Conservation (phyloP, 1,140 invertebrate species). For the Schmidtea mediterranea region DNA sequence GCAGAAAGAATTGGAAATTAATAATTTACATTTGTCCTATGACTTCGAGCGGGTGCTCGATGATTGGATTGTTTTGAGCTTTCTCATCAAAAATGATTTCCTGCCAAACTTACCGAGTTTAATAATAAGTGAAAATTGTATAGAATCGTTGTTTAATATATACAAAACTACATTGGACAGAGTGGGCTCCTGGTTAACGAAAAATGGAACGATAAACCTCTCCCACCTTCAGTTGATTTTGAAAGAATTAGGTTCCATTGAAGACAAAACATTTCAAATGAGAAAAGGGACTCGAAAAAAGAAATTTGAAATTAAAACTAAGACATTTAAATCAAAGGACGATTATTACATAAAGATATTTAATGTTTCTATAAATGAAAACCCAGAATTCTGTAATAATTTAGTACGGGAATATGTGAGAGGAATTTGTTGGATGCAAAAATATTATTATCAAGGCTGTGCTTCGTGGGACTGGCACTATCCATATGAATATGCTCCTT, state of each 20-base stretch:
- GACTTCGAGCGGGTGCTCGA: constrained; percentile 37
- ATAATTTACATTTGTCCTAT: constrained; percentile 55
- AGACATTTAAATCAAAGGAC: too few relatives aligned
- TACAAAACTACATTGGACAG: constrained; percentile 61
- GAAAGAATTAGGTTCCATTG: constrained; percentile 49
- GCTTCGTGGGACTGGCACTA: too few relatives aligned
- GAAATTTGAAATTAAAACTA: constrained; percentile 31
- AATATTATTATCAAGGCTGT: constrained; percentile 70
- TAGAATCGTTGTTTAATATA: constrained; percentile 64
- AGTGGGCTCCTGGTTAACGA: constrained; percentile 59
- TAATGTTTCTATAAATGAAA: constrained; percentile 30
- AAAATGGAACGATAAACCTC: constrained; percentile 70
- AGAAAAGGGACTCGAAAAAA: constrained; percentile 19
- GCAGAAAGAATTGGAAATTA: constrained; percentile 58
- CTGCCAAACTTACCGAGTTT: constrained; percentile 85
- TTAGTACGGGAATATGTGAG: constrained; percentile 61
- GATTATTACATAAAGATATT: constrained; percentile 94
- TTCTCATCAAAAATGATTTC: constrained; percentile 99
- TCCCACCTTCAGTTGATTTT: constrained; percentile 74
- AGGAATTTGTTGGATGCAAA: constrained; percentile 84
- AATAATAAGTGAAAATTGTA: constrained; percentile 80
- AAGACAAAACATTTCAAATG: constrained; percentile 88
- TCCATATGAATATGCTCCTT: too few relatives aligned
- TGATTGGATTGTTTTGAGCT: constrained; percentile 99
- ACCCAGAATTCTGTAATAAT: neutral